Base-by-base conservation (phyloP, 2,113 vertebrate genomes). In the Brevimyrus niger region DNA sequence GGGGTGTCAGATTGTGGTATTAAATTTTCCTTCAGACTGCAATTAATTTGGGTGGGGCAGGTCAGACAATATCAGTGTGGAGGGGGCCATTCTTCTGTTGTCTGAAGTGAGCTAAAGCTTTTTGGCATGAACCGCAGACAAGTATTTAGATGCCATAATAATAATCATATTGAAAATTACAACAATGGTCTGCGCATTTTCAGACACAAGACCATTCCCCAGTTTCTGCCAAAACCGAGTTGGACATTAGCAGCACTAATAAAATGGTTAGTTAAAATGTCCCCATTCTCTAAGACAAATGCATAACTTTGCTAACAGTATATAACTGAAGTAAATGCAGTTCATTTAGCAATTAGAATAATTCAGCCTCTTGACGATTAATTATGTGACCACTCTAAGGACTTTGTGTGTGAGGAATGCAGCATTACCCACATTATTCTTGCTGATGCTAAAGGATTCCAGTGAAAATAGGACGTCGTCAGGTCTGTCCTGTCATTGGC, bases 271-370 rank as follows among this genome's bases (percentile, higher is more conserved):
- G n/a, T 35, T 76, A 88, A 50, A 88, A 38, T 31, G 9, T 48
- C 82, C 23, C 82, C 38, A 84, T 84, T 21, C 9, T 38, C 31
- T 19, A 27, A 73, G n/a, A 73, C 61, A 10, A 88, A 76, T 88
- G 27, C 87, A 91, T 89, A 88, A 88, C 91, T 92, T 88, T 82
- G 90, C 90, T 89, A 91, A 90, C 82, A 91, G 90, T 92, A 86
- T 91, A 90, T 90, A 91, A 85, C 27, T 50, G 38, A 82, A 91
- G 91, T 89, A 90, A 90, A 89, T 89, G 86, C 87, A 89, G 91
- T 89, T 91, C 91, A 93, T 92, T 91, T 91, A 90, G 90, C 90
- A 92, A 91, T 93, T 91, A 92, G 90, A 91, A 90, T 92, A 93
- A 93, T 92, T 90, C 91, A 92, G 91, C 88, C 91, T 89, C 91